Conservation (phyloP, 2,113 vertebrate genomes). For the Rattus norvegicus region DNA sequence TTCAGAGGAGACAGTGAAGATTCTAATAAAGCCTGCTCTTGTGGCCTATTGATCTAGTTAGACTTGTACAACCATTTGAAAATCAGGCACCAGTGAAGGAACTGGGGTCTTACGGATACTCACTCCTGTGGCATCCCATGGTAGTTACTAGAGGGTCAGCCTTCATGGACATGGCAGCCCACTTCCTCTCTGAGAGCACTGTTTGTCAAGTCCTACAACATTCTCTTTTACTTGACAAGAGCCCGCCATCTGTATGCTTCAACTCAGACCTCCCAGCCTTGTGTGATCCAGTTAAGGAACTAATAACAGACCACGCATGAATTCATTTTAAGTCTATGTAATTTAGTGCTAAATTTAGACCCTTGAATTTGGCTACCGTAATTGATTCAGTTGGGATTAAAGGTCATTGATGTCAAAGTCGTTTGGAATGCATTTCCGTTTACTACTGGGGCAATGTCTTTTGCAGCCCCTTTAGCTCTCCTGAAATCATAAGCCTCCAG, state of each 20-base stretch:
- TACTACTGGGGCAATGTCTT: not conserved
- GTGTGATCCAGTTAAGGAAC: not conserved
- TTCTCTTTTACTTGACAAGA: not conserved
- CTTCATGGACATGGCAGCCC: not conserved
- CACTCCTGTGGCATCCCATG: not conserved
- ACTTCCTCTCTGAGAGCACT: not conserved
- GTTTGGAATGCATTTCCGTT: not conserved
- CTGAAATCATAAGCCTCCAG: not conserved
- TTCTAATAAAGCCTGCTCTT: not conserved
- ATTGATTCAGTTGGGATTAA: not conserved
- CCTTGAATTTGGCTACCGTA: not conserved
- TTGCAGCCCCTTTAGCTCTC: not conserved
- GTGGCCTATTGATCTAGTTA: not conserved
- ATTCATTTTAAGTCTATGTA: not conserved
- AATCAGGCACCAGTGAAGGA: not conserved
- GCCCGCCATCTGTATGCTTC: not conserved
- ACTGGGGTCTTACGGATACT: not conserved
- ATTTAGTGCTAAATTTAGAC: not conserved
- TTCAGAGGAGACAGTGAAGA: not conserved
- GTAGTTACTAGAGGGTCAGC: no score
- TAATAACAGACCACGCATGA: not conserved
- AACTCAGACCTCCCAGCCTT: not conserved
- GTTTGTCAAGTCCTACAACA: not conserved
- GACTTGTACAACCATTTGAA: not conserved
- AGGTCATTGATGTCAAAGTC: not conserved